Percentiles rank a stretch among this genome's conserved stretches.
Conservation (phyloP, 2,113 vertebrate species). For the Silurus meridionalis region DNA sequence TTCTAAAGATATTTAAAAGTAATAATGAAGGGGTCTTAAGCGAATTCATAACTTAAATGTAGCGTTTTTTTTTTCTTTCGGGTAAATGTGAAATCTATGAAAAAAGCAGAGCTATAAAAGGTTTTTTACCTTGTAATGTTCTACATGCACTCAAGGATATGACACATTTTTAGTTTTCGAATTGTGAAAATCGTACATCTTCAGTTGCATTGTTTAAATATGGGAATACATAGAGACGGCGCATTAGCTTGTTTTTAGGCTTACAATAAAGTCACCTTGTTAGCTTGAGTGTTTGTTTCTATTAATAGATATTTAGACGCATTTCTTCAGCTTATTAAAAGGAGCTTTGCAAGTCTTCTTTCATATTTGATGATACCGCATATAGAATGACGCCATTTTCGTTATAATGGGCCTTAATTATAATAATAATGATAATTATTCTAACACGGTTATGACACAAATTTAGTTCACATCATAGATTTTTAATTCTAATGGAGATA, state of each 20-base stretch:
- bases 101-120: neutral
- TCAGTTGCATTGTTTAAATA: neutral
- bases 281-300: neutral
- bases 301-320: neutral
- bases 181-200: neutral
- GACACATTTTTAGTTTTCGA: neutral
- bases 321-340: neutral
- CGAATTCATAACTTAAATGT: neutral
- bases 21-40: neutral
- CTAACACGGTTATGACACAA: too few species aligned
- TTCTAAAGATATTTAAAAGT: neutral
- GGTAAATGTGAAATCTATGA: neutral
- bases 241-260: neutral
- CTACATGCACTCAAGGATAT: neutral
- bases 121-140: neutral
- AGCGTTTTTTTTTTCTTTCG: neutral
- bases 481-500: neutral
- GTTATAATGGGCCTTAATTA: neutral
- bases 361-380: neutral
- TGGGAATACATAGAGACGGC: neutral
- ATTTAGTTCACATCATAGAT: neutral
- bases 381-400: neutral
- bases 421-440: too few species aligned
- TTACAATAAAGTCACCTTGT: neutral
- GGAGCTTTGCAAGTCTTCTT: neutral